Evolutionary conservation across 1,140 invertebrate genomes (phyloP), one percentile per base, ranked within the genome.

Genomic region (Chironomus tepperi): DNA sequence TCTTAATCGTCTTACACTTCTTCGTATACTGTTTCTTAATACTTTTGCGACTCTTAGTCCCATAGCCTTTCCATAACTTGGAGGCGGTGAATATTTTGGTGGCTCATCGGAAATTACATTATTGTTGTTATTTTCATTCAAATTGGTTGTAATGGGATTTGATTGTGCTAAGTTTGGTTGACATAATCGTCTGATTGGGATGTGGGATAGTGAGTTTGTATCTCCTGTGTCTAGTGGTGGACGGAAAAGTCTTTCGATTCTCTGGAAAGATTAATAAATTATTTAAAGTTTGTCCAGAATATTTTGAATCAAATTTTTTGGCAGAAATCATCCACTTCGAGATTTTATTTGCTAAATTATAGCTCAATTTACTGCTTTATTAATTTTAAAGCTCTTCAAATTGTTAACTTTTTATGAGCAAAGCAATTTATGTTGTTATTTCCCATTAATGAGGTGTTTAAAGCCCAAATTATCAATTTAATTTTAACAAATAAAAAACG

Each of bases 81-180:
- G 94, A 2, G 94, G 94, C 8, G 94, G 94, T 0, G 93, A 96
- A 79, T 97, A 96, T 81, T 96, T 96, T 16, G 94, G 94, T 10
- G 94, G 94, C 7, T 93, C 93, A 84, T 95, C 93, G 79, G 92
- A 88, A 9, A 83, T 81, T 18, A 18, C 16, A 70, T 18, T 18
- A 74, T 83, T 75, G 72, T 83, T 82, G 7, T 18, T 21, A 70
- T 70, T 70, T 70, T 70, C 65, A 18, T 8, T 21, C 3, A 70
- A 3, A 19, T 16, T 9, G 3, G 18, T 16, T 18, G 65, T 18
- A 15, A 57, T 9, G 12, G 47, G 47, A 57, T 73, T 82, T 79
- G 64, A 81, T 80, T 0, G 78, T 74, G 43, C 16, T 65, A 12
- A 75, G 9, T 78, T 77, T 0, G 21, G 12, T 67, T 43, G 70